Conservation (phyloP, 2,888 invertebrate genomes). For the Polymixis flavicincta region DNA sequence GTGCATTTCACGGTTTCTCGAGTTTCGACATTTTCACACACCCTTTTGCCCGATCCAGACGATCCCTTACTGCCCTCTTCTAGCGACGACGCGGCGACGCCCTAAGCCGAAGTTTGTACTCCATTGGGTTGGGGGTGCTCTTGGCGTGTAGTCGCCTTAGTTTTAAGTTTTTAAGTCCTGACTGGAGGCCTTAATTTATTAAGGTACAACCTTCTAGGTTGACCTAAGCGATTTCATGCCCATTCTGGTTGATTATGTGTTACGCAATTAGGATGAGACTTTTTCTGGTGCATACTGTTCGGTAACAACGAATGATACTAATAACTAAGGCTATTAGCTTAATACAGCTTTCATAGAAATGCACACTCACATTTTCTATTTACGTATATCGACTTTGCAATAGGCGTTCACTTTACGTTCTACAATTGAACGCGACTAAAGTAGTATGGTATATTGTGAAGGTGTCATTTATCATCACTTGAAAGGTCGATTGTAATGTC, state of each 20-base stretch:
- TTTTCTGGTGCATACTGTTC: background rate
- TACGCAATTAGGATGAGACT: too few species aligned
- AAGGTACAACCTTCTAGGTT: too few species aligned
- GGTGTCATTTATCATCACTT: slow-evolving; percentile 38
- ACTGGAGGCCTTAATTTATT: too few species aligned
- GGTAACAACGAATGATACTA: background rate
- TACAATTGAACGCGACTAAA: slow-evolving; percentile 28
- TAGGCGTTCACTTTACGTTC: slow-evolving; percentile 22
- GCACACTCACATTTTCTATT: slow-evolving; percentile 23
- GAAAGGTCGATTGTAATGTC: slow-evolving; percentile 35
- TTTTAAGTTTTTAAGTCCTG: too few species aligned
- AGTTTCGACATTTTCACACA: slow-evolving; percentile 13
- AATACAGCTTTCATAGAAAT: slow-evolving; percentile 18
- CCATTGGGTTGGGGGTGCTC: too few species aligned
- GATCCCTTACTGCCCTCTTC: too few species aligned
- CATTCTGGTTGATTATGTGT: too few species aligned
- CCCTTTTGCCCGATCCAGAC: background rate
- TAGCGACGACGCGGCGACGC: too few species aligned
- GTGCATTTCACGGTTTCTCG: background rate
- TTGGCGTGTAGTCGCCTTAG: too few species aligned
- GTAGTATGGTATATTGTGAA: slow-evolving; percentile 9
- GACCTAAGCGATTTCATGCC: too few species aligned
- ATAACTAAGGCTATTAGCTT: background rate
- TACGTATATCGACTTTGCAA: slow-evolving; percentile 39
- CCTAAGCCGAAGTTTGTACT: too few species aligned